Evolutionary conservation across 2,888 invertebrate genomes (phyloP).

Genomic region (Seladonia tumulorum): DNA sequence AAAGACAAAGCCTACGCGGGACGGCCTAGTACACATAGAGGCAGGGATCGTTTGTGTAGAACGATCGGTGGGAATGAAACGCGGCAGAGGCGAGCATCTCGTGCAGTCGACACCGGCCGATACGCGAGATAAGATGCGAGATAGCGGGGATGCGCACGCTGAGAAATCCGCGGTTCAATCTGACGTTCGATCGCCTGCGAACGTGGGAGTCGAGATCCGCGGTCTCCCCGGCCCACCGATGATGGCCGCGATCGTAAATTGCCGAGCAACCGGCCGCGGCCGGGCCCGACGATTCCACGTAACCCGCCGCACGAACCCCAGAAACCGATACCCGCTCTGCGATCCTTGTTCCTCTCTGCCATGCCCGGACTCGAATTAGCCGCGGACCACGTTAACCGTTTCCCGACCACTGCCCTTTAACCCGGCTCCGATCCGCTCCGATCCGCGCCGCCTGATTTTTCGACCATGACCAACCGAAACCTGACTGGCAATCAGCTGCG

Average conservation of each 20-base stretch:
- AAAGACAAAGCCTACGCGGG: not conserved
- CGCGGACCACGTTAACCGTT: slow-evolving; percentile 13
- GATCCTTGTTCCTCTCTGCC: slow-evolving; percentile 14
- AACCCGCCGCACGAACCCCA: slow-evolving; percentile 20
- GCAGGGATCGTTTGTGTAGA: slow-evolving; percentile 18
- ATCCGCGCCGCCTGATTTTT: not conserved
- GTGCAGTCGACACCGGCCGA: slow-evolving; percentile 44
- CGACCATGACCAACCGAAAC: slow-evolving; percentile 1
- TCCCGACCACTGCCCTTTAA: not conserved
- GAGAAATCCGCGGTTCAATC: slow-evolving; percentile 62
- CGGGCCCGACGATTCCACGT: slow-evolving; percentile 17
- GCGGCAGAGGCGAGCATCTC: slow-evolving; percentile 47
- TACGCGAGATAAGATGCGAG: slow-evolving; percentile 56
- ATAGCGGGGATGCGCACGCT: slow-evolving; percentile 54
- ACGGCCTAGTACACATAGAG: not conserved
- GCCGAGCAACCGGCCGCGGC: slow-evolving; percentile 5
- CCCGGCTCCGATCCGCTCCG: not conserved
- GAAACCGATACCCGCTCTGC: slow-evolving; percentile 44
- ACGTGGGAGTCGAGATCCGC: slow-evolving; percentile 55
- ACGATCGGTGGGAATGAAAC: slow-evolving; percentile 55
- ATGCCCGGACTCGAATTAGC: slow-evolving; percentile 27
- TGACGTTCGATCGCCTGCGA: slow-evolving; percentile 56
- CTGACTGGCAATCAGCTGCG: not conserved
- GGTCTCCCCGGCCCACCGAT: slow-evolving; percentile 19
- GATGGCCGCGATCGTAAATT: slow-evolving; percentile 52